Base-by-base conservation (phyloP, 2,113 vertebrate species). In the Ancistrus triradiatus region DNA sequence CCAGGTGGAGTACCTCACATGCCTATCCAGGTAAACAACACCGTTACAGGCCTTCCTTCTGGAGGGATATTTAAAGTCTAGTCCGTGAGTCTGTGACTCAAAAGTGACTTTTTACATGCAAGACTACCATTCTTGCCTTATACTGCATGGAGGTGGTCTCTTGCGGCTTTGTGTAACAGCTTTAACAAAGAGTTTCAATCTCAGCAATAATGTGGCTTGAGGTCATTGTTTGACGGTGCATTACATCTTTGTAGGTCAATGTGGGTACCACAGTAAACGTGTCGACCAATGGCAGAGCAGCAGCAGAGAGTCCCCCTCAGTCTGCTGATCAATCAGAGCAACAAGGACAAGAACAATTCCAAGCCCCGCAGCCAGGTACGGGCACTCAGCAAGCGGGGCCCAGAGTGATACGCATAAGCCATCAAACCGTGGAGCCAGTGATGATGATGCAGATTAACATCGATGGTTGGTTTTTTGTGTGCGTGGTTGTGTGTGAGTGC, bases 401-500 rank as follows among this genome's bases (percentile, higher is more conserved):
- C 1, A 87, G 92, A 22, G 91, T 95, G 78, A 93, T 95, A 78
- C 89, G 92, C 50, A 94, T 95, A 81, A 93, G 91, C 48, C 92
- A 94, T 80, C 92, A 95, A 86, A 91, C 91, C 0, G 88, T 93
- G 74, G 91, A 93, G 58, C 93, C 93, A 1, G 86, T 94, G 68
- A 91, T 95, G 73, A 93, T 95, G 92, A 95, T 95, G 92, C 93
- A 95, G 80, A 95, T 95, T 92, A 95, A 93, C 81, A 80, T 94
- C 58, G 92, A 92, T 64, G 92, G 89, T 87, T 55, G 70, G 78
- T 44, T 3, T 44, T 44, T 10, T 14, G 33, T 59, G 19, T 25
- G 9, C 13, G 21, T 53, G 22, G 9, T 40, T 17, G 22, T n/a
- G 10, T 28, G 52, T 51, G 47, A 6, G 35, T 17, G 6, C 7